A percentile compares a stretch with the other conserved stretches of the same genome.
These are phyloP conservation scores for Macrosoma leucophasiata DNA, from an alignment of 2,888 invertebrate genomes.

Conservation along the genomic window DNA sequence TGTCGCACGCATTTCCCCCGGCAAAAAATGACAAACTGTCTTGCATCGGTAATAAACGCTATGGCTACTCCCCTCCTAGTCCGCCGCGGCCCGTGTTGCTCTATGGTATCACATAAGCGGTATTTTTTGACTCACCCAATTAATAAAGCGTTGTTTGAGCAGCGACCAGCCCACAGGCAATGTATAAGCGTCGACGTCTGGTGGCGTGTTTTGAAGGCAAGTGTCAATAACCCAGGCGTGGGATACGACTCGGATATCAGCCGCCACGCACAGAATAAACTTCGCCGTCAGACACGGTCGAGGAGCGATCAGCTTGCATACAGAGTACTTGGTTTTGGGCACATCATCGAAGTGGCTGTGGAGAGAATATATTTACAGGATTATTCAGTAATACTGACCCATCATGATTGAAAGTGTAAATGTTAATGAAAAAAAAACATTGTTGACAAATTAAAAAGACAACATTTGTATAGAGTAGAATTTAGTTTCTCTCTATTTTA, in stretches of 20 bases:
- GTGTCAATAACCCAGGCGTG: conserved; percentile 83
- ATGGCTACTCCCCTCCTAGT: too few relatives aligned
- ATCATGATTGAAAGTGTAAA: too few relatives aligned
- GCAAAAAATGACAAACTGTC: too few relatives aligned
- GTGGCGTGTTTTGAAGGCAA: conserved; percentile 53
- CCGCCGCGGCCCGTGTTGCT: too few relatives aligned
- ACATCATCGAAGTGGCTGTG: conserved; percentile 72
- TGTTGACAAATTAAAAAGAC: too few relatives aligned
- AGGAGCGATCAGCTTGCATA: conserved; percentile 79
- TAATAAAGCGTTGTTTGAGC: conserved; percentile 55
- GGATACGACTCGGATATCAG: conserved; percentile 77
- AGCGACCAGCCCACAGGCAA: conserved; percentile 80
- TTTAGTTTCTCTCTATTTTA: too few relatives aligned
- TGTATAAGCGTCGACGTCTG: conserved; percentile 62
- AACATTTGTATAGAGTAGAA: too few relatives aligned
- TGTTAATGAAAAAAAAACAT: too few relatives aligned
- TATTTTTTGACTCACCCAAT: conserved; percentile 54
- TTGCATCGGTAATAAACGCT: too few relatives aligned
- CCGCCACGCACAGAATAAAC: conserved; percentile 82
- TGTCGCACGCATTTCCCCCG: too few relatives aligned
- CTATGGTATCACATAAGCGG: background rate
- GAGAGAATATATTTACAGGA: conserved; percentile 1
- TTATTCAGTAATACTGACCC: too few relatives aligned
- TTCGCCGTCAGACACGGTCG: conserved; percentile 84
- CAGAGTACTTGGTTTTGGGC: conserved; percentile 67